Evolutionary conservation across 1,140 invertebrate species (phyloP).

Genomic region (Littorina saxatilis): DNA sequence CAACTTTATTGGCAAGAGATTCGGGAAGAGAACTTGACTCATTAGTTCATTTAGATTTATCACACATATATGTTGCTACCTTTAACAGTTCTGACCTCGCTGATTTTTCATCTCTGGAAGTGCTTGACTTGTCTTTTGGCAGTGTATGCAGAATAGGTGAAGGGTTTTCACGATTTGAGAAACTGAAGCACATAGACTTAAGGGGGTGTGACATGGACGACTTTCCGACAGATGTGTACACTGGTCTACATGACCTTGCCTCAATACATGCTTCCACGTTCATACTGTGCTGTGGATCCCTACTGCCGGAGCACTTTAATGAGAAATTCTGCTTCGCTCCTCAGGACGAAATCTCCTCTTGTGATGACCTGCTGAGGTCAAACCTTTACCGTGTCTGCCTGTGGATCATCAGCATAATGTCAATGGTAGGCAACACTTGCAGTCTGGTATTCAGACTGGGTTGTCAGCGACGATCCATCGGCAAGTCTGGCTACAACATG

Average conservation of each 20-base stretch:
- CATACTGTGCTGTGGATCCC: background rate
- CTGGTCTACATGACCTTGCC: background rate
- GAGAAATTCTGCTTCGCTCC: too few species aligned
- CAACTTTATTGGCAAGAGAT: background rate
- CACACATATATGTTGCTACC: background rate
- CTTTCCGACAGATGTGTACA: background rate
- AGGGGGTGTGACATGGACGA: background rate
- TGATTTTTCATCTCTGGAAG: background rate
- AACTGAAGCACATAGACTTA: background rate
- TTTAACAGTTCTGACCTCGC: background rate
- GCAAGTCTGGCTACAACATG: background rate
- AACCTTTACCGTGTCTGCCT: background rate
- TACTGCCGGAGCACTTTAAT: background rate
- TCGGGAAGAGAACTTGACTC: background rate
- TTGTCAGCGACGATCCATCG: background rate
- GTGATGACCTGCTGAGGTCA: constrained; percentile 1
- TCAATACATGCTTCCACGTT: background rate
- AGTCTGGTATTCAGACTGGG: background rate
- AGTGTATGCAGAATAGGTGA: background rate
- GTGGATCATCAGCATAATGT: background rate
- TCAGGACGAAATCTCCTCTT: background rate
- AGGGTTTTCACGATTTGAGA: background rate
- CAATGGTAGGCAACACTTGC: background rate
- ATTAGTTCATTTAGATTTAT: background rate
- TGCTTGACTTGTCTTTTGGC: background rate